Evolutionary conservation across 2,113 vertebrate genomes (phyloP).

Genomic region (Cottus gobio): DNA sequence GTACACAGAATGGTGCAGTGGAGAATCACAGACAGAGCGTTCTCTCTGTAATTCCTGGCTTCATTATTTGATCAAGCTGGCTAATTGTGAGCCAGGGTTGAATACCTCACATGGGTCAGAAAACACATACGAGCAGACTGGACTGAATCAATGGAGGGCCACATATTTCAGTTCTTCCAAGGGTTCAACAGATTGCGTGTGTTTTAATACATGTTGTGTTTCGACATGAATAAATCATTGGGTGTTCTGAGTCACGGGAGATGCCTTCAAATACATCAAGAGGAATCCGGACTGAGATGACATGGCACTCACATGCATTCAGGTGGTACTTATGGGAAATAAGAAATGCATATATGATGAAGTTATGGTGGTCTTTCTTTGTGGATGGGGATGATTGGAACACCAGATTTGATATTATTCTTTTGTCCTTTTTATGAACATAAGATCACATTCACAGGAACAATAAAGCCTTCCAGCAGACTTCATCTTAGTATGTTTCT

Average conservation of each 20-base stretch:
- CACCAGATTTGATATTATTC: conserved; percentile 1
- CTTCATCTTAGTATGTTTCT: background rate
- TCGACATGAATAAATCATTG: conserved; percentile 69
- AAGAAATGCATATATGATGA: conserved; percentile 13
- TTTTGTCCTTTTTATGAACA: background rate
- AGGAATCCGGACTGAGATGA: conserved; percentile 15
- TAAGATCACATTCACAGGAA: background rate
- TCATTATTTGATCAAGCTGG: conserved; percentile 36
- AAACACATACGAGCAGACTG: conserved; percentile 34
- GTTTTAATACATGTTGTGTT: conserved; percentile 61
- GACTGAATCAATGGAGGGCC: conserved; percentile 29
- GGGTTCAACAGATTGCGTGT: conserved; percentile 53
- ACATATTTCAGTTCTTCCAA: conserved; percentile 51
- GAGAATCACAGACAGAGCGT: conserved; percentile 38
- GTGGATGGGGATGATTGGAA: conserved; percentile 16
- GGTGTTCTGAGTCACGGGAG: conserved; percentile 15
- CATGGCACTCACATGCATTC: background rate
- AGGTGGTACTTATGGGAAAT: conserved; percentile 14
- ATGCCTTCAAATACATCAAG: conserved; percentile 41
- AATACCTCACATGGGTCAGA: conserved; percentile 44
- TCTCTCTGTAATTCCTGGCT: conserved; percentile 39
- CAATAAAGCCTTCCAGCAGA: background rate
- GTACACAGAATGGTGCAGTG: conserved; percentile 10
- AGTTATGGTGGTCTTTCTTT: background rate
- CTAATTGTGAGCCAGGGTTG: conserved; percentile 50